phyloP scores from a whole-genome alignment of 2,113 vertebrate genomes.

The Oncorhynchus keta region DNA sequence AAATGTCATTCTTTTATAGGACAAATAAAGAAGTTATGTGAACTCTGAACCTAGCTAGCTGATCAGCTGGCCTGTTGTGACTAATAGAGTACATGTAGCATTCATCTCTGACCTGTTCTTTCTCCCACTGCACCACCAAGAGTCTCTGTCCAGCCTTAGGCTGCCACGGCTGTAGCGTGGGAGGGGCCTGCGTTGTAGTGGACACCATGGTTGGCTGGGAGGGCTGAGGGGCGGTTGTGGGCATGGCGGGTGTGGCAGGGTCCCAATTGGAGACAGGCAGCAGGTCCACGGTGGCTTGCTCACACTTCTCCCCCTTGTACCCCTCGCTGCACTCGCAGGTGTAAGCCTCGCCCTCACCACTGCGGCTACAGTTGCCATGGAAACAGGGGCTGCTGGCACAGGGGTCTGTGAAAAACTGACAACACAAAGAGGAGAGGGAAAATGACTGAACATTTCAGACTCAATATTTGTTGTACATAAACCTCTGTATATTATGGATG shows the following conservation, averaged over 20 bases:
- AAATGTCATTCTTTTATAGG: not conserved
- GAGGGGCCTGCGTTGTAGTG: constrained; percentile 66
- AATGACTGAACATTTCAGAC: no score
- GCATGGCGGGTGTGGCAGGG: constrained; percentile 64
- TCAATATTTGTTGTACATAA: no score
- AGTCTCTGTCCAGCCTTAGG: constrained; percentile 86
- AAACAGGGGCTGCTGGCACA: constrained; percentile 93
- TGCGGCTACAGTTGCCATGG: constrained; percentile 94
- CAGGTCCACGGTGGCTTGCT: constrained; percentile 61
- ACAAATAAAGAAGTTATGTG: not conserved
- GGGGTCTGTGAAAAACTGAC: constrained; percentile 86
- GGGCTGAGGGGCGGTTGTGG: constrained; percentile 74
- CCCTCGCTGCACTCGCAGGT: constrained; percentile 84
- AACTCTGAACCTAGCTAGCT: not conserved
- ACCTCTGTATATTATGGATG: not conserved
- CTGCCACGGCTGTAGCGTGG: constrained; percentile 85
- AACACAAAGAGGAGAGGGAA: constrained; percentile 5
- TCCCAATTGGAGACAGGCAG: constrained; percentile 59
- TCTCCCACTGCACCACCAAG: constrained; percentile 87
- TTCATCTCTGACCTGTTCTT: constrained; percentile 82
- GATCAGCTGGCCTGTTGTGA: no score
- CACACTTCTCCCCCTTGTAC: constrained; percentile 83
- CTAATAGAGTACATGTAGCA: no score
- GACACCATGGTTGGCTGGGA: constrained; percentile 70
- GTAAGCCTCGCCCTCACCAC: constrained; percentile 68